Evolutionary conservation across 2,888 invertebrate species (phyloP).

Genomic region (Leptinotarsa peninsularis): DNA sequence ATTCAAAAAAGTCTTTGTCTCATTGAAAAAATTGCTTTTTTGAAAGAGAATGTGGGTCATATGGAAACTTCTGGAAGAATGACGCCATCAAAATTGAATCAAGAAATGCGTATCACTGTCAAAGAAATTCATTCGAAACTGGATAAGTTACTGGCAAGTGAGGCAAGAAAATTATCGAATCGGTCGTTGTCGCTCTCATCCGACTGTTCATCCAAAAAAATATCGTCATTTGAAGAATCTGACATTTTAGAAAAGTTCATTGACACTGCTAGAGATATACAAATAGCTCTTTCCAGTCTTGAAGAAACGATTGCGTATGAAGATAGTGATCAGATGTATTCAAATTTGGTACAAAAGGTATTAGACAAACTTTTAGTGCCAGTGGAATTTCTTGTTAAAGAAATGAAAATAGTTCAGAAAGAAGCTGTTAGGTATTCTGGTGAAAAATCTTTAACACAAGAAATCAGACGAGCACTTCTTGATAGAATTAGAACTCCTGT

Average conservation of each 20-base stretch:
- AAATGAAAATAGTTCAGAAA: conserved; percentile 59
- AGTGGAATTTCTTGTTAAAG: conserved; percentile 57
- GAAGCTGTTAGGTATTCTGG: conserved; percentile 59
- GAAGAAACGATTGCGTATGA: conserved; percentile 51
- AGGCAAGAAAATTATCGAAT: conserved; percentile 53
- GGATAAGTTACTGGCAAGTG: conserved; percentile 56
- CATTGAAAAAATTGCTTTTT: conserved; percentile 67
- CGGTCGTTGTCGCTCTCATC: conserved; percentile 39
- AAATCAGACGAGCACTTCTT: conserved; percentile 70
- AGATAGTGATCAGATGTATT: conserved; percentile 52
- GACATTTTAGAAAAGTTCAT: conserved; percentile 48
- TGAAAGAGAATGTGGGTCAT: conserved; percentile 65
- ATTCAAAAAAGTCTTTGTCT: conserved; percentile 70
- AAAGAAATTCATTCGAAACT: conserved; percentile 72
- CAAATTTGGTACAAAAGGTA: conserved; percentile 53
- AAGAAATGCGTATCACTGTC: conserved; percentile 70
- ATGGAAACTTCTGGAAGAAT: conserved; percentile 61
- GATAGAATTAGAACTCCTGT: conserved; percentile 75
- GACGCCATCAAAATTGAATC: conserved; percentile 64
- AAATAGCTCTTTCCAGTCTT: conserved; percentile 62
- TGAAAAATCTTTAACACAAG: conserved; percentile 60
- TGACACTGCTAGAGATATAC: conserved; percentile 66
- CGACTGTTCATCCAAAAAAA: conserved; percentile 57
- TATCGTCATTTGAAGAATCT: conserved; percentile 40
- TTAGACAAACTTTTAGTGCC: conserved; percentile 58